Conservation (phyloP, 2,797 vertebrate genomes). For the Anabas testudineus region DNA sequence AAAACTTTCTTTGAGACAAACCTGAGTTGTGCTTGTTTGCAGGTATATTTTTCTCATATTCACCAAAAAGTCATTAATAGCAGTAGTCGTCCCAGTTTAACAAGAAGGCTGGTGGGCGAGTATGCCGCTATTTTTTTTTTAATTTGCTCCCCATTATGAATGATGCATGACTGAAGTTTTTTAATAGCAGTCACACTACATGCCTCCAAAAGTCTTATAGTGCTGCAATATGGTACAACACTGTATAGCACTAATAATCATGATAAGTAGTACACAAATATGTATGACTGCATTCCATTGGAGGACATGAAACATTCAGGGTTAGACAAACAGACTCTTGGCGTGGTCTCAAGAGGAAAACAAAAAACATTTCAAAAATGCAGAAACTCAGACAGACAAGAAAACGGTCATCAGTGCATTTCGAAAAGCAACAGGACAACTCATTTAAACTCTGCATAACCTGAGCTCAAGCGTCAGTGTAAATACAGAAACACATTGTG, state of each 20-base stretch:
- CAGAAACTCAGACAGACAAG: constrained; percentile 2
- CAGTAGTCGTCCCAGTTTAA: constrained; percentile 49
- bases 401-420: constrained; percentile 20
- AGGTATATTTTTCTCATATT: constrained; percentile 34
- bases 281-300: neutral
- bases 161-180: constrained; percentile 18
- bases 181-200: constrained; percentile 11
- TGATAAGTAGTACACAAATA: neutral
- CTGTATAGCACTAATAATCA: neutral
- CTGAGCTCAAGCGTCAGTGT: constrained; percentile 29
- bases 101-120: constrained; percentile 21
- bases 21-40: constrained; percentile 48
- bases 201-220: neutral
- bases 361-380: constrained; percentile 20
- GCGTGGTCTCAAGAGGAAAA: constrained; percentile 20
- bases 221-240: constrained; percentile 6
- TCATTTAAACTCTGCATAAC: constrained; percentile 55
- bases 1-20: constrained; percentile 40
- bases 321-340: neutral
- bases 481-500: constrained; percentile 22
- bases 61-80: constrained; percentile 37
- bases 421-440: constrained; percentile 55
- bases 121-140: constrained; percentile 23
- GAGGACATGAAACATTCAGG: constrained; percentile 4
- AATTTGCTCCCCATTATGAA: neutral